phyloP scores from a whole-genome alignment of 2,888 invertebrate genomes.

The Branchipolynoe longqiensis region DNA sequence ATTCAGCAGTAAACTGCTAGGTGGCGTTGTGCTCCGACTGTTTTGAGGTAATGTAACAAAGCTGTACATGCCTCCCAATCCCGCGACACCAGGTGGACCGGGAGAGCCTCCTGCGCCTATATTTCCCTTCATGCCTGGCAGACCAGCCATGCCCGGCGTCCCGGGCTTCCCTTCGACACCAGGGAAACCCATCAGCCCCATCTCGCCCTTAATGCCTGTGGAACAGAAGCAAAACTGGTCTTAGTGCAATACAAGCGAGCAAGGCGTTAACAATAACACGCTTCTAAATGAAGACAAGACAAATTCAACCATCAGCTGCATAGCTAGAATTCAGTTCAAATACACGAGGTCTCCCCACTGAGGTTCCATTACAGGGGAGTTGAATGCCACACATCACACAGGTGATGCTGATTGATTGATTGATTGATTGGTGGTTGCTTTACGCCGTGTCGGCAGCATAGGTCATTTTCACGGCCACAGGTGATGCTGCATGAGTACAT shows the following conservation, averaged over 20 bases:
- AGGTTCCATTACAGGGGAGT: neutral
- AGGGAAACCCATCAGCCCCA: slow-evolving; percentile 56
- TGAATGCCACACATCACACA: slow-evolving; percentile 2
- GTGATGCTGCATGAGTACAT: too few relatives aligned
- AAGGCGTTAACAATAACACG: too few relatives aligned
- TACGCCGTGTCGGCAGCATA: too few relatives aligned
- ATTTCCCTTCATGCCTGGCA: slow-evolving; percentile 62
- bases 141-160: slow-evolving; percentile 48
- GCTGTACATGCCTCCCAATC: slow-evolving; percentile 64
- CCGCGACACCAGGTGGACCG: slow-evolving; percentile 76
- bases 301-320: too few relatives aligned
- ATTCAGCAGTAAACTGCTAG: too few relatives aligned
- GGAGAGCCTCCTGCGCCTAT: slow-evolving; percentile 71
- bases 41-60: too few relatives aligned
- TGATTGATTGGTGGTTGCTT: too few relatives aligned
- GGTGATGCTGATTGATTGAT: too few relatives aligned
- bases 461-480: too few relatives aligned
- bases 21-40: too few relatives aligned
- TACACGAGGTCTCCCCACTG: neutral
- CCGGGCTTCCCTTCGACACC: slow-evolving; percentile 46
- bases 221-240: neutral
- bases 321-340: neutral
- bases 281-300: too few relatives aligned
- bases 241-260: too few relatives aligned
- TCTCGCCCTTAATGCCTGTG: slow-evolving; percentile 53